Evolutionary conservation across 2,113 vertebrate species (phyloP).

Genomic region (Sander vitreus): DNA sequence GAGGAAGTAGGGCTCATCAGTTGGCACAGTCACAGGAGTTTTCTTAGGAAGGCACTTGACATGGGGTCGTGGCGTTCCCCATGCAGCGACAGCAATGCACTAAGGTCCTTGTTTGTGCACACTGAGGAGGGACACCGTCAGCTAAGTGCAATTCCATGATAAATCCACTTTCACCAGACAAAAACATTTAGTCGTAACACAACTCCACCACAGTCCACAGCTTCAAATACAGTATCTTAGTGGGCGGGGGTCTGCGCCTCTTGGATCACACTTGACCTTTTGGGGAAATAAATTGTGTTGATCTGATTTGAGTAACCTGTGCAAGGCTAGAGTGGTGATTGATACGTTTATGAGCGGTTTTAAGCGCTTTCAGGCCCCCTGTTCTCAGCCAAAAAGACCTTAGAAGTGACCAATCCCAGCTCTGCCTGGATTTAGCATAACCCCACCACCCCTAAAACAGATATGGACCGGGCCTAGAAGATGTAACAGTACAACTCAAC

Average conservation of each 20-base stretch:
- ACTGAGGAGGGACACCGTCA: slow-evolving; percentile 68
- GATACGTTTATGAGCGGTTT: slow-evolving; percentile 33
- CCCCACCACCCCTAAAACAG: slow-evolving; percentile 24
- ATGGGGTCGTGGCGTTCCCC: slow-evolving; percentile 67
- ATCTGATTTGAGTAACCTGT: slow-evolving; percentile 50
- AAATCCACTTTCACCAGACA: slow-evolving; percentile 63
- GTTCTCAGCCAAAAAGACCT: slow-evolving; percentile 12
- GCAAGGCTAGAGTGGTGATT: slow-evolving; percentile 70
- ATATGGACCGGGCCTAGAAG: slow-evolving; percentile 55
- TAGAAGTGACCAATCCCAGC: slow-evolving; percentile 43
- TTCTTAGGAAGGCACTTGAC: slow-evolving; percentile 83
- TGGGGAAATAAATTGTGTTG: background rate
- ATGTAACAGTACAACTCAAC: slow-evolving; percentile 63
- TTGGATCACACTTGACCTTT: slow-evolving; percentile 20
- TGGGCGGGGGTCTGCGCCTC: slow-evolving; percentile 4
- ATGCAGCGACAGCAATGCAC: slow-evolving; percentile 75
- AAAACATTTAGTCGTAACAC: slow-evolving; percentile 21
- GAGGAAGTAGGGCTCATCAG: slow-evolving; percentile 77
- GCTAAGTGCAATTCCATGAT: slow-evolving; percentile 68
- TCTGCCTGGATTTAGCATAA: slow-evolving; percentile 26
- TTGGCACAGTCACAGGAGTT: slow-evolving; percentile 82
- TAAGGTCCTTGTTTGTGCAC: slow-evolving; percentile 75
- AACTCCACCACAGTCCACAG: slow-evolving; percentile 57
- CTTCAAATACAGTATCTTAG: slow-evolving; percentile 52
- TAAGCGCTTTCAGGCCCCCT: slow-evolving; percentile 45